These are phyloP conservation scores for Vicugna pacos DNA, from an alignment of 2,113 vertebrate species.

Conservation along the genomic window DNA sequence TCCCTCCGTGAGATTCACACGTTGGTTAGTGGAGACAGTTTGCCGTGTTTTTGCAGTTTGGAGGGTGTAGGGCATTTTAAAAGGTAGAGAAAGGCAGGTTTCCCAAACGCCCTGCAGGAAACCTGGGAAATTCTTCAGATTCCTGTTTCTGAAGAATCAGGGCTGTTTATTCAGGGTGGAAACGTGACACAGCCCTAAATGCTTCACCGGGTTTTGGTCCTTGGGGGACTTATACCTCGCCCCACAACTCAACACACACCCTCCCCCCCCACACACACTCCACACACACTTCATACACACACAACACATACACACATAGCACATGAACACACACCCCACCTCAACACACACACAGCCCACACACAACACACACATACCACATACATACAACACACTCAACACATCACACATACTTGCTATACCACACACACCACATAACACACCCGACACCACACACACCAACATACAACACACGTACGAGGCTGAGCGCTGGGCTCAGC, in stretches of 20 bases:
- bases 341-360: not conserved
- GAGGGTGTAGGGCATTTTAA: not conserved
- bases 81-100: constrained; percentile 15
- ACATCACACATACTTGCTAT: not conserved
- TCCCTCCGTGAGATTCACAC: accelerated
- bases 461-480: not conserved
- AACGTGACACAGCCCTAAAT: not conserved
- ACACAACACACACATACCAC: not conserved
- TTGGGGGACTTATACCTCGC: not conserved
- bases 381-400: not conserved
- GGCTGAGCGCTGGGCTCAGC: no score
- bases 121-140: constrained; percentile 71
- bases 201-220: not conserved
- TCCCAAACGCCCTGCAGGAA: constrained; percentile 53
- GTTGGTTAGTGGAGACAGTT: not conserved
- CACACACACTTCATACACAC: not conserved
- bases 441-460: not conserved
- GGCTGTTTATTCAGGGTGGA: not conserved
- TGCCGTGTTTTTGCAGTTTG: not conserved
- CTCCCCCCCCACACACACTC: no score
- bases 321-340: no score
- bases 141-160: constrained; percentile 45
- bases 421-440: not conserved
- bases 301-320: not conserved
- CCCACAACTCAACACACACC: not conserved